Evolutionary conservation across 2,797 vertebrate genomes (phyloP).

Genomic region (Onychomys arenicola): DNA sequence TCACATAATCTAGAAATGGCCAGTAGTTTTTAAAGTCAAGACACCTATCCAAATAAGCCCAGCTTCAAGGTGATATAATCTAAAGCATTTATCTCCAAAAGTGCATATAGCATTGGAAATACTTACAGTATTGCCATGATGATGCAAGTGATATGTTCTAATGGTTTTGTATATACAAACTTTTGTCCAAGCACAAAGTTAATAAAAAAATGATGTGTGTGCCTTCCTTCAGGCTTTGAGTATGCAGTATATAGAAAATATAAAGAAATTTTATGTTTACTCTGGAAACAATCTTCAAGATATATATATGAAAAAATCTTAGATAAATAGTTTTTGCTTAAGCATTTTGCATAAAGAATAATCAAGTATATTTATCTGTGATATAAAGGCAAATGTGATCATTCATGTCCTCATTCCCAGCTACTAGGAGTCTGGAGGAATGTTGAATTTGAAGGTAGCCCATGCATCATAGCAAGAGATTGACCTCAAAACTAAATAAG

Average conservation of each 20-base stretch:
- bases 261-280: neutral
- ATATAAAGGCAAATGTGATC: neutral
- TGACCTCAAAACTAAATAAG: neutral
- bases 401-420: neutral
- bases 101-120: neutral
- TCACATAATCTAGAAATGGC: neutral
- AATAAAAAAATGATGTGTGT: neutral
- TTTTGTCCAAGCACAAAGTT: neutral
- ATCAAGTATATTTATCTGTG: neutral
- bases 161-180: neutral
- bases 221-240: neutral
- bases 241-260: neutral
- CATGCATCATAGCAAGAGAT: neutral
- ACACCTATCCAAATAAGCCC: neutral
- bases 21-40: slow-evolving; percentile 10
- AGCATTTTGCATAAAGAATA: neutral
- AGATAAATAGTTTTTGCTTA: neutral
- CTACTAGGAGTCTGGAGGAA: neutral
- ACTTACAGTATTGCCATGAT: neutral
- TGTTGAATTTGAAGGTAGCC: neutral
- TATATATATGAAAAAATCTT: neutral
- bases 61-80: neutral
- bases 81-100: neutral
- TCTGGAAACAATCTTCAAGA: neutral
- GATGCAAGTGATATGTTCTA: neutral